A percentile compares a stretch with the other conserved stretches of the same genome.
Evolutionary conservation across 2,888 invertebrate species (phyloP).

Genomic region (Kryphioiulus occultus): DNA sequence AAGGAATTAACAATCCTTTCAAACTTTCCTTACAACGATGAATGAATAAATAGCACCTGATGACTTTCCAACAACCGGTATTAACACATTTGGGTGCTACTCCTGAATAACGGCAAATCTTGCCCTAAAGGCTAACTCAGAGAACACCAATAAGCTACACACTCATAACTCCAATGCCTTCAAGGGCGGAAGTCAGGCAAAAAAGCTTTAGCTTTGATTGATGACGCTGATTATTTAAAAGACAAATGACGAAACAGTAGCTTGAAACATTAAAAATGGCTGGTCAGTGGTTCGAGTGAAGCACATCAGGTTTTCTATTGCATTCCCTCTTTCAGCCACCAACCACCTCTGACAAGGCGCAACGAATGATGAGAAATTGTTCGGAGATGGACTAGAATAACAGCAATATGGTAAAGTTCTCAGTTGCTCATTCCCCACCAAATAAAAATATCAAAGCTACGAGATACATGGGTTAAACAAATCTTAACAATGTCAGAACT

Average conservation of each 20-base stretch:
- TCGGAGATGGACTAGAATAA: too few relatives aligned
- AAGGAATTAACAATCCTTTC: not conserved
- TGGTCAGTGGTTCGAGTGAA: too few relatives aligned
- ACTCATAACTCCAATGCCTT: not conserved
- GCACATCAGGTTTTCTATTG: too few relatives aligned
- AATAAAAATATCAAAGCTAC: too few relatives aligned
- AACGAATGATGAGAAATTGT: too few relatives aligned
- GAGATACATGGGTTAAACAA: too few relatives aligned
- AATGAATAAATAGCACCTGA: conserved; percentile 12
- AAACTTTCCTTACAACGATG: not conserved
- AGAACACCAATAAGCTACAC: not conserved
- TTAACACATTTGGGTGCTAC: not conserved
- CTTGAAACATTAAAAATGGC: not conserved
- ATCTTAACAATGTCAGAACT: too few relatives aligned
- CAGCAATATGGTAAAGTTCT: too few relatives aligned
- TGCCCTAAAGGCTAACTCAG: not conserved
- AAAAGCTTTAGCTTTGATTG: not conserved
- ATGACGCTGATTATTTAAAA: not conserved
- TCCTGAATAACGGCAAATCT: not conserved
- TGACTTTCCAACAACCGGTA: not conserved
- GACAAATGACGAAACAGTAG: not conserved
- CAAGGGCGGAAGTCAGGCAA: not conserved
- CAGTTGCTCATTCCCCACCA: too few relatives aligned
- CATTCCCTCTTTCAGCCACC: too few relatives aligned
- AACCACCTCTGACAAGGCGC: too few relatives aligned